Conservation (phyloP, 2,888 invertebrate genomes). For the Acleris laterana region DNA sequence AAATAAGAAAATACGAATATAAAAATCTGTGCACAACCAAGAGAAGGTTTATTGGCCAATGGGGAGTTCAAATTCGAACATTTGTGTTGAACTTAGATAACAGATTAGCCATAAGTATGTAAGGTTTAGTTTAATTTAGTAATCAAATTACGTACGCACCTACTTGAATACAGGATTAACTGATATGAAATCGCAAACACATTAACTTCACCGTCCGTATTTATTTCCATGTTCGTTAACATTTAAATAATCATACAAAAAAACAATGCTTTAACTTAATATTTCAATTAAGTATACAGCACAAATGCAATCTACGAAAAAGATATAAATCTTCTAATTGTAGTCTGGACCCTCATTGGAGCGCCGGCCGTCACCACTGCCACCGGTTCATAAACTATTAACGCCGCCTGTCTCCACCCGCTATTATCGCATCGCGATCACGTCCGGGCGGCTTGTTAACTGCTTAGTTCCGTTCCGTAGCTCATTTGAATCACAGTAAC, state of each 20-base stretch:
- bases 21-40: no score
- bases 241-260: not conserved
- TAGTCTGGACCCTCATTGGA: not conserved
- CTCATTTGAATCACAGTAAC: not conserved
- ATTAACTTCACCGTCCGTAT: no score
- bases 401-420: constrained; percentile 35
- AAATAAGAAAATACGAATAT: no score
- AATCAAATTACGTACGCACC: no score
- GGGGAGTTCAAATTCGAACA: no score
- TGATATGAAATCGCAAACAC: no score
- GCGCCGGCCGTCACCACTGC: not conserved
- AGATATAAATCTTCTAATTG: constrained; percentile 8
- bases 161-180: no score
- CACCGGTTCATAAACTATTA: constrained; percentile 42
- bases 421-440: constrained; percentile 41
- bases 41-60: no score
- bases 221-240: not conserved
- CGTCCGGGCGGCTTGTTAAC: constrained; percentile 24
- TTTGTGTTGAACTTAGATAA: no score
- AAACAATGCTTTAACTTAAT: not conserved
- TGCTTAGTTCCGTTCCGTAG: constrained; percentile 2
- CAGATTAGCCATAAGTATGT: no score
- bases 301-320: constrained; percentile 1
- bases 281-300: not conserved
- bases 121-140: no score